A percentile compares a stretch with the other conserved stretches of the same genome.
Evolutionary conservation across 1,140 invertebrate genomes (phyloP).

Genomic region (Zaprionus africanus): DNA sequence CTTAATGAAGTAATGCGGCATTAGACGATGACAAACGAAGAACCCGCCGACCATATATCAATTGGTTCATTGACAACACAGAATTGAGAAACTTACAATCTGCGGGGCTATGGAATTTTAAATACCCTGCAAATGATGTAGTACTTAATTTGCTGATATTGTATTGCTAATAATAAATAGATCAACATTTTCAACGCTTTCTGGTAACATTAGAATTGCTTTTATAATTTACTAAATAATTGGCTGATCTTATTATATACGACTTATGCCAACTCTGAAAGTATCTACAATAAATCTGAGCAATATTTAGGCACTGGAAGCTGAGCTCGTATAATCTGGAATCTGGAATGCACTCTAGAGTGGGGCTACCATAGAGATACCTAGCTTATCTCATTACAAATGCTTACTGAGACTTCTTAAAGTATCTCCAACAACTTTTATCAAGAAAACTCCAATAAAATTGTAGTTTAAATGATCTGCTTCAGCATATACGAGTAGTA

Average conservation of each 20-base stretch:
- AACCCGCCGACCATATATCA: slow-evolving; percentile 57
- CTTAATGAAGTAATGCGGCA: slow-evolving; percentile 71
- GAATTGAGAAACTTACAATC: not conserved
- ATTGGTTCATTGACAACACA: slow-evolving; percentile 53
- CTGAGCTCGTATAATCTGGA: too few relatives aligned
- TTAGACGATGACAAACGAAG: slow-evolving; percentile 53
- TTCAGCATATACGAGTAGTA: not conserved
- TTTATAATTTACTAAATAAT: too few relatives aligned
- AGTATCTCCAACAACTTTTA: not conserved
- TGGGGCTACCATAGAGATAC: too few relatives aligned
- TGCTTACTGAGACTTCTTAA: not conserved
- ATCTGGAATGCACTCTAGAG: too few relatives aligned
- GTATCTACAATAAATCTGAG: not conserved
- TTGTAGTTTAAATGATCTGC: not conserved
- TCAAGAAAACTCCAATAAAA: not conserved
- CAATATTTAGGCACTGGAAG: not conserved
- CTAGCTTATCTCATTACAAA: too few relatives aligned
- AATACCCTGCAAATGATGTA: not conserved
- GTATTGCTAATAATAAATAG: not conserved
- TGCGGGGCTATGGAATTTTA: not conserved
- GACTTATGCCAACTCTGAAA: too few relatives aligned
- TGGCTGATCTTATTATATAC: too few relatives aligned
- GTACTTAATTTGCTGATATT: too few relatives aligned
- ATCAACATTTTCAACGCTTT: not conserved
- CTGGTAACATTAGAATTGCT: too few relatives aligned